Percentiles rank a stretch among this genome's conserved stretches.
Conservation (phyloP, 2,888 invertebrate species). For the Gerosis bhagava region DNA sequence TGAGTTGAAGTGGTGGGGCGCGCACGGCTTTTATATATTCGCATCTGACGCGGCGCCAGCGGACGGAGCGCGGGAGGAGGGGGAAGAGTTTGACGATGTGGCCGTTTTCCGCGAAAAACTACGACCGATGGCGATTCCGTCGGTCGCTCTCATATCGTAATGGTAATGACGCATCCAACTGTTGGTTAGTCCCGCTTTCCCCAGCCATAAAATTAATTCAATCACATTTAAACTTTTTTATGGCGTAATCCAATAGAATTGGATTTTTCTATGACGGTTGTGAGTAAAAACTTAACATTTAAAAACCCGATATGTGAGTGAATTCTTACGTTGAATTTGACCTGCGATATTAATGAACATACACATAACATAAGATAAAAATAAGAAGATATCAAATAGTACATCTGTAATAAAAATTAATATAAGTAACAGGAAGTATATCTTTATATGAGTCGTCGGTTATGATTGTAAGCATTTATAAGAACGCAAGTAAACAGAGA, state of each 20-base stretch:
- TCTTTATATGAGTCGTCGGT: constrained; percentile 1
- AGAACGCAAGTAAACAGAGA: constrained; percentile 33
- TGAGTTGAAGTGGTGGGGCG: constrained; percentile 79
- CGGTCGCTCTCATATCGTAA: constrained; percentile 60
- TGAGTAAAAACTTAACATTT: constrained; percentile 45
- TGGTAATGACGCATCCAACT: constrained; percentile 65
- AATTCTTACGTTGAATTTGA: constrained; percentile 44
- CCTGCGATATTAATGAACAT: constrained; percentile 18
- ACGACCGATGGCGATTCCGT: constrained; percentile 60
- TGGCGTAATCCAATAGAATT: constrained; percentile 35
- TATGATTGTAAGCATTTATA: constrained; percentile 26
- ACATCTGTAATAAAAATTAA: constrained; percentile 21
- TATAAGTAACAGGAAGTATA: constrained; percentile 12
- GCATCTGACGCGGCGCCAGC: constrained; percentile 62
- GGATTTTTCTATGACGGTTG: constrained; percentile 44
- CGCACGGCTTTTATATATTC: constrained; percentile 71
- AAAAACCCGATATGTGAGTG: constrained; percentile 24
- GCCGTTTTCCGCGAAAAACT: constrained; percentile 79
- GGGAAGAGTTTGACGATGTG: constrained; percentile 54
- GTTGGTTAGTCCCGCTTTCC: constrained; percentile 59
- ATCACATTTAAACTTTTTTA: constrained; percentile 34
- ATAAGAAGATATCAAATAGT: constrained; percentile 17
- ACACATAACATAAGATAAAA: constrained; percentile 13
- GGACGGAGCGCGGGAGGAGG: constrained; percentile 44
- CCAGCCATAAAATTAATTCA: constrained; percentile 40